phyloP scores from a whole-genome alignment of 2,113 vertebrate species.

The Pongo pygmaeus region DNA sequence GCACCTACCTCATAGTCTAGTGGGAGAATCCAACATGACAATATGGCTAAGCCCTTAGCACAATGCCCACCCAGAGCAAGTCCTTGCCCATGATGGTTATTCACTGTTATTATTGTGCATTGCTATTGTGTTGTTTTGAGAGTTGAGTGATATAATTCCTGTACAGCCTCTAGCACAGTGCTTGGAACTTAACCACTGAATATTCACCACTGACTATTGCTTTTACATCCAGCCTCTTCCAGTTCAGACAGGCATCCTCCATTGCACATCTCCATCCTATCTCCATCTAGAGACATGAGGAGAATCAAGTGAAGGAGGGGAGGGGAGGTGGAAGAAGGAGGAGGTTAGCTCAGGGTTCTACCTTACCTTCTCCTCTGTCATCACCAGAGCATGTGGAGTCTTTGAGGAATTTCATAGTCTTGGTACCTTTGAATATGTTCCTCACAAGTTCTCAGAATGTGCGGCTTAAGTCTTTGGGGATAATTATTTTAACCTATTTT shows the following conservation, averaged over 20 bases:
- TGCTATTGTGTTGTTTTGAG: not conserved
- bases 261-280: not conserved
- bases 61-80: not conserved
- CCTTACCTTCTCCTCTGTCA: not conserved
- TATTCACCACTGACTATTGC: not conserved
- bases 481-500: constrained; percentile 25
- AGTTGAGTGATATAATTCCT: not conserved
- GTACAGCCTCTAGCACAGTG: not conserved
- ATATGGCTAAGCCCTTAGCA: not conserved
- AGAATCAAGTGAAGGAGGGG: not conserved
- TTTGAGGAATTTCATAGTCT: not conserved
- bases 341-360: too few relatives aligned
- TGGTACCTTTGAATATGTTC: not conserved
- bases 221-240: not conserved
- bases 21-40: not conserved
- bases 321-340: accelerated
- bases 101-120: not conserved
- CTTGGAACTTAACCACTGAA: not conserved
- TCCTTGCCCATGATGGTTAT: not conserved
- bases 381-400: not conserved
- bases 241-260: not conserved
- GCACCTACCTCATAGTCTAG: not conserved
- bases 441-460: not conserved
- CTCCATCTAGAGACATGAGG: not conserved
- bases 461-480: not conserved